Percentiles rank a stretch among this genome's conserved stretches.
These are phyloP conservation scores for Hirtodrosophila confusa DNA, from an alignment of 2,888 invertebrate genomes.

Conservation along the genomic window DNA sequence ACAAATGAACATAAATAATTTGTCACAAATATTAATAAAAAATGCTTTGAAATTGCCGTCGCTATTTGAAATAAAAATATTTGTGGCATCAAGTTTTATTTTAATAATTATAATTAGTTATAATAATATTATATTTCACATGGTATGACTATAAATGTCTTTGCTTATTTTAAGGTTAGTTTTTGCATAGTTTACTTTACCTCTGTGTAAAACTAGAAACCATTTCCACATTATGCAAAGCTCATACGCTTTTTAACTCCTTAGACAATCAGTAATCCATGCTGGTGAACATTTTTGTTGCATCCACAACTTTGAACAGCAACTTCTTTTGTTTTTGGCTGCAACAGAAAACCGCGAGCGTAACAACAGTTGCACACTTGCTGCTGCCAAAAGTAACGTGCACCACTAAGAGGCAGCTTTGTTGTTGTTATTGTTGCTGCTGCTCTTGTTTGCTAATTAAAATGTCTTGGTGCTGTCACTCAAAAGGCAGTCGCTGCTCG, in stretches of 20 bases:
- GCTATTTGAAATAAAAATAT: too few species aligned
- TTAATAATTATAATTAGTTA: too few species aligned
- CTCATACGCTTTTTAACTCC: conserved; percentile 33
- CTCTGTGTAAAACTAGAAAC: conserved; percentile 3
- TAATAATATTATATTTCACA: too few species aligned
- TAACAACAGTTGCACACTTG: conserved; percentile 64
- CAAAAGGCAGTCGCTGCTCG: conserved; percentile 61
- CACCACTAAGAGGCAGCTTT: conserved; percentile 57
- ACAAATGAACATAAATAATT: too few species aligned
- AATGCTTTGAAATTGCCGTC: too few species aligned
- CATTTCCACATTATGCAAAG: conserved; percentile 7
- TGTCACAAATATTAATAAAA: too few species aligned
- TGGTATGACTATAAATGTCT: too few species aligned
- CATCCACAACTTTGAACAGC: conserved; percentile 13
- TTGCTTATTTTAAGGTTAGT: background rate
- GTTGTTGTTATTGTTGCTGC: conserved; percentile 32
- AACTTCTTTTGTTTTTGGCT: conserved; percentile 36
- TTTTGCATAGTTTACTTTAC: background rate
- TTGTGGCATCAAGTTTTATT: too few species aligned
- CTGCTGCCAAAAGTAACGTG: conserved; percentile 67
- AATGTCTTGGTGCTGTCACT: conserved; percentile 76
- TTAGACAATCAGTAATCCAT: conserved; percentile 20
- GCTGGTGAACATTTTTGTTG: conserved; percentile 11
- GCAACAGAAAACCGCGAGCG: conserved; percentile 53
- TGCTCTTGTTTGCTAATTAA: conserved; percentile 65